phyloP scores from a whole-genome alignment of 1,140 invertebrate genomes.

The Varroa destructor region DNA sequence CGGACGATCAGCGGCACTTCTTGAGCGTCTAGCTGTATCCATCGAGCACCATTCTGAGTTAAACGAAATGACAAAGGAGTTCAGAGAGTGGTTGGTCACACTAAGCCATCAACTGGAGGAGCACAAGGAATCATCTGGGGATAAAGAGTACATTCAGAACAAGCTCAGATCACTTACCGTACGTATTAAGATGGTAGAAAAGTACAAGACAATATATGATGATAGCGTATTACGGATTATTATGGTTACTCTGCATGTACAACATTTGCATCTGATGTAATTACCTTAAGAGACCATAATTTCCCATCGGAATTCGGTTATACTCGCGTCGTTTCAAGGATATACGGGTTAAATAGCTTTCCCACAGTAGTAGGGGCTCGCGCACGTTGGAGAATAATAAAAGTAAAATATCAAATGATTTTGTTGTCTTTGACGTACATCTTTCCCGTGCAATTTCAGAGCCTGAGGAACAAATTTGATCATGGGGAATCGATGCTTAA shows the following conservation, averaged over 20 bases:
- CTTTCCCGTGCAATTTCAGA: constrained; percentile 34
- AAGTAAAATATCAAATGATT: not conserved
- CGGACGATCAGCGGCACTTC: constrained; percentile 46
- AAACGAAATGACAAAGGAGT: constrained; percentile 47
- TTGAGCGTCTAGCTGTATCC: constrained; percentile 68
- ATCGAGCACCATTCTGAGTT: constrained; percentile 70
- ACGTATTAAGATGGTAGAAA: constrained; percentile 31
- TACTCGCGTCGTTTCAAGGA: too few species aligned
- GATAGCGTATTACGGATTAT: not conserved
- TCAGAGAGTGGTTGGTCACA: constrained; percentile 62
- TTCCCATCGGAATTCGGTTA: too few species aligned
- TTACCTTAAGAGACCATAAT: too few species aligned
- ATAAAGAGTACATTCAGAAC: constrained; percentile 60
- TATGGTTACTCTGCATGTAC: not conserved
- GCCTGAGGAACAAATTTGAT: constrained; percentile 54
- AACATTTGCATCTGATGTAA: too few species aligned
- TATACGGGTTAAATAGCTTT: too few species aligned
- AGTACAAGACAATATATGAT: not conserved
- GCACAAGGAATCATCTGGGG: constrained; percentile 53
- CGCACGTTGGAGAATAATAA: too few species aligned
- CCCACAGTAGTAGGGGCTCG: too few species aligned
- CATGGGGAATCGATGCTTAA: constrained; percentile 57
- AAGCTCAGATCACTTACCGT: constrained; percentile 54
- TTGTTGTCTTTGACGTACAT: not conserved
- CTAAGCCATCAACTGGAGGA: constrained; percentile 60